phyloP scores from a whole-genome alignment of 2,113 vertebrate species.

The Sinosuthora webbiana region DNA sequence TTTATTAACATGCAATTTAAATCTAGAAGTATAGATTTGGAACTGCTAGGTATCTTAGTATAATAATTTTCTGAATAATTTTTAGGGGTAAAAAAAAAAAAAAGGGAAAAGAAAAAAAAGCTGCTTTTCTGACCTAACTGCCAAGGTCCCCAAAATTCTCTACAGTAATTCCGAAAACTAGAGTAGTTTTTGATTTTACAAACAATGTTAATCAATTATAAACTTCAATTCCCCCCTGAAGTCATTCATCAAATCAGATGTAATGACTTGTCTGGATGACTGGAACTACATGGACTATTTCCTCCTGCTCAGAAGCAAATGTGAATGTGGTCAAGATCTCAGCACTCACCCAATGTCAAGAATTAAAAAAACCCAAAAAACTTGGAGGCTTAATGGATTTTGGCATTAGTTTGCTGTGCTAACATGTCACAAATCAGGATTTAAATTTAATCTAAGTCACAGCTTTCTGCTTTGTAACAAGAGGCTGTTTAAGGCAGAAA shows the following conservation, averaged over 20 bases:
- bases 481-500: conserved; percentile 17
- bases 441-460: conserved; percentile 68
- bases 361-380: not conserved
- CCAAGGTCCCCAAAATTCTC: not conserved
- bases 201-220: conserved; percentile 49
- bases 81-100: not conserved
- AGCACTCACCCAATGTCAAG: not conserved
- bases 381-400: conserved; percentile 34
- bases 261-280: conserved; percentile 10
- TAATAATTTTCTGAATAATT: not conserved
- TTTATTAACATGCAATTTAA: not conserved
- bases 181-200: conserved; percentile 37
- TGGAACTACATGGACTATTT: conserved; percentile 50
- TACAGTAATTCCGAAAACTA: conserved; percentile 12
- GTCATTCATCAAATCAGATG: conserved; percentile 56
- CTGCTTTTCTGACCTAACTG: not conserved
- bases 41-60: not conserved
- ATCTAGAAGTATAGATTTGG: not conserved
- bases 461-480: conserved; percentile 41
- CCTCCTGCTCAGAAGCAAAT: conserved; percentile 53
- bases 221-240: not conserved
- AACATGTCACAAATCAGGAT: conserved; percentile 53
- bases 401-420: conserved; percentile 37
- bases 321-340: conserved; percentile 46
- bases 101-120: accelerated